These are phyloP conservation scores for Microcebus jonahi DNA, from an alignment of 2,113 vertebrate genomes.

Conservation along the genomic window DNA sequence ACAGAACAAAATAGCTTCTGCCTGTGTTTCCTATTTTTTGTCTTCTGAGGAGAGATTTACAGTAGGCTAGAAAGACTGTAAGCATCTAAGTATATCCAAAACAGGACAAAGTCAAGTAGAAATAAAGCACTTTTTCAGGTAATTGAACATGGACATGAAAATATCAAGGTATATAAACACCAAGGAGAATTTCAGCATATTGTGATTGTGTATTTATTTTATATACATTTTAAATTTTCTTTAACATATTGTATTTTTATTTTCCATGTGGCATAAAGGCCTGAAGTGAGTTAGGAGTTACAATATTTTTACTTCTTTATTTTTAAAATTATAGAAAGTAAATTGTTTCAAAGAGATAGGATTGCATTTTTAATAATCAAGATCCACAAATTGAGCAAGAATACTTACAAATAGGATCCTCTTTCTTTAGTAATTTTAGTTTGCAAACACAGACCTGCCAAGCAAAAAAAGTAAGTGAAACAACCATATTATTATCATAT, in stretches of 20 bases:
- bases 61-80: background rate
- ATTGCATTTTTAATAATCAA: constrained; percentile 23
- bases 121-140: constrained; percentile 56
- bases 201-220: constrained; percentile 44
- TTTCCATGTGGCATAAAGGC: constrained; percentile 35
- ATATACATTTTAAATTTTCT: constrained; percentile 44
- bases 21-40: background rate
- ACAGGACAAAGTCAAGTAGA: background rate
- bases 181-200: constrained; percentile 16
- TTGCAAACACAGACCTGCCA: constrained; percentile 38
- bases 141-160: constrained; percentile 47
- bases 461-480: constrained; percentile 21
- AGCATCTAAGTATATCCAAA: background rate
- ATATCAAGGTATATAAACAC: constrained; percentile 29
- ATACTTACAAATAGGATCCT: background rate
- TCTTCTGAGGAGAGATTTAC: background rate
- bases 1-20: background rate
- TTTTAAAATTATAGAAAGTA: constrained; percentile 46
- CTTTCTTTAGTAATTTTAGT: constrained; percentile 45
- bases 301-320: background rate
- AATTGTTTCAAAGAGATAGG: constrained; percentile 20
- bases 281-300: background rate
- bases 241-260: constrained; percentile 50
- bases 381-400: background rate
- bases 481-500: constrained; percentile 46